Evolutionary conservation across 1,140 invertebrate genomes (phyloP), one percentile per base, ranked within the genome.

Genomic region (Acromyrmex heyeri): DNA sequence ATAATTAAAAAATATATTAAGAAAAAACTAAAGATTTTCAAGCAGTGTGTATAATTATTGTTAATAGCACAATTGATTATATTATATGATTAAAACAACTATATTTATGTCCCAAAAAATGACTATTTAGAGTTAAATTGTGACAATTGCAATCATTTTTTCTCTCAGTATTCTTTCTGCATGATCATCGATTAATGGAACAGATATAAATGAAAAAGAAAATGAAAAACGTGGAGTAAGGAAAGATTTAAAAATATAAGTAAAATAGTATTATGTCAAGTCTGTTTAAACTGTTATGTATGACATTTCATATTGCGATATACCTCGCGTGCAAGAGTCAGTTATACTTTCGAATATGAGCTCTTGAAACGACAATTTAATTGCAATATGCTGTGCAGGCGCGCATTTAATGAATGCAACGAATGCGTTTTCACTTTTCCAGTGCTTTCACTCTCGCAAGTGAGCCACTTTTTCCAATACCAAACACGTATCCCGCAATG

Each of bases 401-500:
- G 69, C 62, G 81, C 55, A 87, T 77, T 86, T 86, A 82, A 87
- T 61, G 86, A 83, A 85, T 85, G 78, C 79, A 83, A 75, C 70
- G 70, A 77, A 78, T 77, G 50, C 59, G 88, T 90, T 90, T 91
- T 91, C 90, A 90, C 91, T 91, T 86, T 82, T 88, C 67, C 67
- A 76, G 14, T 86, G 83, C 90, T 92, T 92, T 92, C 90, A 92
- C 90, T 92, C 88, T 92, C 81, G 76, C 72, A 81, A 85, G 81
- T 87, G 69, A 73, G 55, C 82, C 78, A 82, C 79, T 87, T 73
- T 87, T 83, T 72, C 76, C 78, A 67, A 89, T 91, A 90, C 85
- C 86, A 48, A 90, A 55, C 24, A 50, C 77, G 34, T 48, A 79
- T 59, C 65, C 34, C 86, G 38, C 6, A 59, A 86, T n/a, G 30